These are phyloP conservation scores for Neofelis nebulosa DNA, from an alignment of 2,113 vertebrate genomes.

Conservation along the genomic window DNA sequence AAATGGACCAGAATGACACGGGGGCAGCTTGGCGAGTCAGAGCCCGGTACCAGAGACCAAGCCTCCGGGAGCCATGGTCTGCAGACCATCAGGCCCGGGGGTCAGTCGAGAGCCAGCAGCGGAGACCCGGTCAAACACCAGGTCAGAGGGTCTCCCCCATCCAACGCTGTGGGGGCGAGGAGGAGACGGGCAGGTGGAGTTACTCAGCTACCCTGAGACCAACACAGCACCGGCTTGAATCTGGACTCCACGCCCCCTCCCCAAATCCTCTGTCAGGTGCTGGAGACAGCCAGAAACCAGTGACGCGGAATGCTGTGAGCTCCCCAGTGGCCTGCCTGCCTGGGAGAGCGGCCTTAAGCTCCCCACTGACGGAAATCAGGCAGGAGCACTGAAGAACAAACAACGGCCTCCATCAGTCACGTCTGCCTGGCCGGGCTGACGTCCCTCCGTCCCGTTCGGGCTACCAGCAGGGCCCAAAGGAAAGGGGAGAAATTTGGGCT, in stretches of 20 bases:
- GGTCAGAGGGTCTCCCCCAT: neutral
- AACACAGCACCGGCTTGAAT: no score
- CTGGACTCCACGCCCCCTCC: no score
- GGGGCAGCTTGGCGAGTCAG: neutral
- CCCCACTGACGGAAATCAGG: neutral
- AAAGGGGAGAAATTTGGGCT: neutral
- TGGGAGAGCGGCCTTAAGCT: neutral
- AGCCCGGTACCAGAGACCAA: neutral
- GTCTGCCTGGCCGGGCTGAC: neutral
- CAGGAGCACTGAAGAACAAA: neutral
- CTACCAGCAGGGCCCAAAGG: neutral
- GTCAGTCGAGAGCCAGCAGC: neutral
- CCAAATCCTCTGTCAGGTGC: neutral
- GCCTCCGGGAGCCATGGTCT: neutral
- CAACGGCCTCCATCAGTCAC: neutral
- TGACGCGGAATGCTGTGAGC: accelerated
- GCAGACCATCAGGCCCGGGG: neutral
- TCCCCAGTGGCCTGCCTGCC: neutral
- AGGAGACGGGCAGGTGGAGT: neutral
- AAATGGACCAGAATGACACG: neutral
- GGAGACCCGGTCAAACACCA: accelerated
- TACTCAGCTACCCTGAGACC: accelerated
- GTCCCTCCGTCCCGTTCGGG: neutral
- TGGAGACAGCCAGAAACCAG: neutral
- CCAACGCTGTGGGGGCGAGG: neutral